phyloP scores from a whole-genome alignment of 2,797 vertebrate genomes.

The Myotis pilosus region DNA sequence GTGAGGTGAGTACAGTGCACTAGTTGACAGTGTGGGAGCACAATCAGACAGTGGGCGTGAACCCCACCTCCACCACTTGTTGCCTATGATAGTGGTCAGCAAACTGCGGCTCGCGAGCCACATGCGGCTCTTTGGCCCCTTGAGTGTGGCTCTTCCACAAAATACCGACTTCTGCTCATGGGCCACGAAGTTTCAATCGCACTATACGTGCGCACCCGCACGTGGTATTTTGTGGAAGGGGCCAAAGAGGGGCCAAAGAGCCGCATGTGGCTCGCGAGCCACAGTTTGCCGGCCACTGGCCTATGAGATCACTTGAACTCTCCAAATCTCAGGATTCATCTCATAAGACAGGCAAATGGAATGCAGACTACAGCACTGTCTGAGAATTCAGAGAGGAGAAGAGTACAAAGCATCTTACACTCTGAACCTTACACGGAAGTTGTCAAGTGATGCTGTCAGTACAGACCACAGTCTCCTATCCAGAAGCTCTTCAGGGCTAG shows the following conservation, averaged over 20 bases:
- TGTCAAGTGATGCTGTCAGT: neutral
- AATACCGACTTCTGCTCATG: no score
- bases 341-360: neutral
- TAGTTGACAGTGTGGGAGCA: neutral
- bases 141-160: no score
- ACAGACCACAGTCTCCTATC: neutral
- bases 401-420: neutral
- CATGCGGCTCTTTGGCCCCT: no score
- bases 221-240: no score
- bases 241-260: no score
- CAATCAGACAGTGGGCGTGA: accelerated
- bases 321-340: neutral
- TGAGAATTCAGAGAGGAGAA: neutral
- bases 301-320: neutral
- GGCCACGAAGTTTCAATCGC: no score
- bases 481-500: neutral
- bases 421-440: neutral
- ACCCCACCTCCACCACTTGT: neutral
- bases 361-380: neutral
- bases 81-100: neutral
- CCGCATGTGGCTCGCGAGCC: no score
- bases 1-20: accelerated
- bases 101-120: no score
- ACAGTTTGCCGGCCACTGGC: no score
- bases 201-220: no score